These are phyloP conservation scores for Aphaenogaster floridana DNA, from an alignment of 1,140 invertebrate genomes.

Conservation along the genomic window DNA sequence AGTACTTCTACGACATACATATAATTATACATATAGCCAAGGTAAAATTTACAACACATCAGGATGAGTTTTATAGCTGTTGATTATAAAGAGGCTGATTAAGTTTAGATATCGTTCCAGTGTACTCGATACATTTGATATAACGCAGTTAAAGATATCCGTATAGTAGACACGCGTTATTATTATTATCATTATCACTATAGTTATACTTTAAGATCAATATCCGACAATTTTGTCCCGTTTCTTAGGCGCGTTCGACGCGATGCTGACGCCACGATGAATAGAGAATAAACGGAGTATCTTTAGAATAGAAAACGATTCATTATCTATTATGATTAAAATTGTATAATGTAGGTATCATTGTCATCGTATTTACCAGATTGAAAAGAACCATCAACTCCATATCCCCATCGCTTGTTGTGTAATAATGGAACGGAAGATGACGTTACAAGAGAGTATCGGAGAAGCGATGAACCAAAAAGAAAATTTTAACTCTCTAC, in stretches of 20 bases:
- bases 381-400: neutral
- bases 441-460: neutral
- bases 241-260: conserved; percentile 29
- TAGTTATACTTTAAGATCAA: conserved; percentile 43
- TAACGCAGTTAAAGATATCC: conserved; percentile 55
- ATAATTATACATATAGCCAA: conserved; percentile 47
- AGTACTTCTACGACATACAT: conserved; percentile 47
- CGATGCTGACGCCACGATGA: conserved; percentile 20
- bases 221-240: conserved; percentile 27
- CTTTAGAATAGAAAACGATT: neutral
- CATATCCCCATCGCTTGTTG: neutral
- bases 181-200: conserved; percentile 39
- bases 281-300: conserved; percentile 1
- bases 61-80: conserved; percentile 69
- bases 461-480: neutral
- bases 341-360: neutral
- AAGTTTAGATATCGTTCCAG: conserved; percentile 73
- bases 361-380: neutral
- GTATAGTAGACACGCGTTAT: conserved; percentile 37
- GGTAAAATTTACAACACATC: conserved; percentile 44
- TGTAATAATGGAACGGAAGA: neutral
- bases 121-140: conserved; percentile 72
- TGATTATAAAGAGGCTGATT: conserved; percentile 78
- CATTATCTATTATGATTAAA: conserved; percentile 5
- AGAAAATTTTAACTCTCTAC: neutral